Base-by-base conservation (phyloP, 2,888 invertebrate genomes). In the Drosophila dives region DNA sequence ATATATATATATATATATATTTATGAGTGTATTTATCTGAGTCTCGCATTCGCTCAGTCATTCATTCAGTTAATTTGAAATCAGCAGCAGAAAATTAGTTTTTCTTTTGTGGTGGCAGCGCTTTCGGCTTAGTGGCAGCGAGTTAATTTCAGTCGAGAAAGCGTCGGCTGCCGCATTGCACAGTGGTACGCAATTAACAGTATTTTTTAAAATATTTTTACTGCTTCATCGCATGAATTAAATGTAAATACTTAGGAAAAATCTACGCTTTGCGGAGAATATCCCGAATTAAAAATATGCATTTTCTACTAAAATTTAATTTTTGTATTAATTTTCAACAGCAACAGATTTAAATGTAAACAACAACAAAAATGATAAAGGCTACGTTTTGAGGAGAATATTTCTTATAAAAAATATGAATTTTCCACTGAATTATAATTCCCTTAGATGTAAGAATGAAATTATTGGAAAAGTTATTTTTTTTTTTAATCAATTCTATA, bases 31-130 rank as follows among this genome's bases (percentile, higher is more conserved):
- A 54, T 71, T 76, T 74, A 83, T 66, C 70, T 63, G 55, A 56
- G 72, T 64, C 63, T 68, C 64, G 58, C 62, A 75, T 72, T 87
- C 68, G 58, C 72, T 79, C 70, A 77, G 75, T 87, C 88, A 90
- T 88, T 91, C 83, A 81, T 82, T 91, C 78, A 81, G 81, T 83
- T 91, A 89, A 91, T 91, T 90, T 78, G 89, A 91, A 91, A 90
- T 91, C 91, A 90, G 82, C 75, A 88, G 88, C 91, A 91, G 90
- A 91, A 91, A 91, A 91, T 91, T 90, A 89, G 88, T 91, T 91
- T 91, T 85, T 73, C 75, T 66, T 77, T 80, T 69, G 70, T 70
- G 66, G 53, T 70, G 64, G 53, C 63, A 56, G 49, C 59, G 71
- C 78, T 59, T 51, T 49, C 64, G 83, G 83, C 81, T 83, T 89